These are phyloP conservation scores for Apogon talboti DNA, from an alignment of 2,797 vertebrate genomes.

Conservation along the genomic window DNA sequence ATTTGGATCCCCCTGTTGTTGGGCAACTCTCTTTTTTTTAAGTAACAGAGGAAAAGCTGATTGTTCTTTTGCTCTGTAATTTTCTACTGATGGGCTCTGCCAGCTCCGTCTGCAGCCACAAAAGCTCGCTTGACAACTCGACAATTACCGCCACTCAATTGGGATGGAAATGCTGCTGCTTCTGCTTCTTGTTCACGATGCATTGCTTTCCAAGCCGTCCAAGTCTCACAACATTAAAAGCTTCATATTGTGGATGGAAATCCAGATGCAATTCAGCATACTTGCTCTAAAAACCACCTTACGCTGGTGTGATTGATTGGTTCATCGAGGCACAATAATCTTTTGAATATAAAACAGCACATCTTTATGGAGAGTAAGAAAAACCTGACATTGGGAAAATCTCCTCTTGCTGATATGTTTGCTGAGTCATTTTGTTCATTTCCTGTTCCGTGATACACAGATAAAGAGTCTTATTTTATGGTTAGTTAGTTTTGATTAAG, in stretches of 20 bases:
- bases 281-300: constrained; percentile 32
- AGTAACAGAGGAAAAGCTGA: constrained; percentile 78
- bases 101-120: constrained; percentile 75
- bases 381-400: constrained; percentile 39
- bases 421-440: constrained; percentile 49
- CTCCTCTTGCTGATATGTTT: constrained; percentile 54
- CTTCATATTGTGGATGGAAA: constrained; percentile 49
- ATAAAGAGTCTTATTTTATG: constrained; percentile 63
- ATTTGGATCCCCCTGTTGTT: constrained; percentile 69
- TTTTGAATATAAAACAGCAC: constrained; percentile 38
- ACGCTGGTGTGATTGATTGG: constrained; percentile 49
- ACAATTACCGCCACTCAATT: constrained; percentile 83
- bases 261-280: constrained; percentile 50
- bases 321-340: constrained; percentile 44
- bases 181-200: constrained; percentile 48
- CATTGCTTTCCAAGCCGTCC: constrained; percentile 54
- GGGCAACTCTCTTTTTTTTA: constrained; percentile 73
- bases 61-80: constrained; percentile 82
- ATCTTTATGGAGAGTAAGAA: constrained; percentile 23
- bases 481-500: constrained; percentile 64
- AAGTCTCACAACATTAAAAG: constrained; percentile 55
- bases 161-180: constrained; percentile 65
- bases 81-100: constrained; percentile 81
- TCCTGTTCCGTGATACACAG: constrained; percentile 47
- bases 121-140: constrained; percentile 80